A percentile compares a stretch with the other conserved stretches of the same genome.
phyloP scores from a whole-genome alignment of 1,140 invertebrate species.

The Berghia stephanieae region DNA sequence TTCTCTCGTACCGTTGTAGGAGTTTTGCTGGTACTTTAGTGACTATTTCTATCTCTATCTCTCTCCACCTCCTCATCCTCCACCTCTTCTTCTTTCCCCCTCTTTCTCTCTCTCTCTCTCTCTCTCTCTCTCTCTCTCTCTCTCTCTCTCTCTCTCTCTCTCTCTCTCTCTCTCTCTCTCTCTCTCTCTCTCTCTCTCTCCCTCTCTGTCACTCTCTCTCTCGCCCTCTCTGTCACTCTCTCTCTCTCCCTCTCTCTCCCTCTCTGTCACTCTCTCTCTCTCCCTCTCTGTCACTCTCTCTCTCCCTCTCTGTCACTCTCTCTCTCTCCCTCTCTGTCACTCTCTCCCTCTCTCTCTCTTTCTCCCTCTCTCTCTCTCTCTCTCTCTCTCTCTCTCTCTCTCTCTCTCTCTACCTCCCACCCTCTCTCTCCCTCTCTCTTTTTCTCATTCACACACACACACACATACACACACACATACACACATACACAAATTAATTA shows the following conservation, averaged over 20 bases:
- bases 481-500: too few species aligned
- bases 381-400: not conserved
- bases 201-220: not conserved
- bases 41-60: slow-evolving; percentile 1
- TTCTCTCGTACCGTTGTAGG: too few species aligned
- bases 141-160: slow-evolving; percentile 36
- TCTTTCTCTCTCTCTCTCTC: slow-evolving; percentile 24
- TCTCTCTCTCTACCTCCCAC: too few species aligned
- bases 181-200: not conserved
- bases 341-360: not conserved
- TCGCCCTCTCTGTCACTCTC: not conserved
- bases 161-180: slow-evolving; percentile 39
- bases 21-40: too few species aligned
- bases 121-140: slow-evolving; percentile 33
- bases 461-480: not conserved
- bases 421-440: too few species aligned
- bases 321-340: not conserved
- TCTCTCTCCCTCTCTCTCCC: too few species aligned
- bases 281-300: too few species aligned
- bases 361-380: not conserved
- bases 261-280: too few species aligned
- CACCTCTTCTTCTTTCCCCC: slow-evolving; percentile 2
- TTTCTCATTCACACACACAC: too few species aligned
- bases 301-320: too few species aligned
- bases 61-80: slow-evolving; percentile 29